These are phyloP conservation scores for Lateolabrax maculatus DNA, from an alignment of 2,797 vertebrate species.

Conservation along the genomic window DNA sequence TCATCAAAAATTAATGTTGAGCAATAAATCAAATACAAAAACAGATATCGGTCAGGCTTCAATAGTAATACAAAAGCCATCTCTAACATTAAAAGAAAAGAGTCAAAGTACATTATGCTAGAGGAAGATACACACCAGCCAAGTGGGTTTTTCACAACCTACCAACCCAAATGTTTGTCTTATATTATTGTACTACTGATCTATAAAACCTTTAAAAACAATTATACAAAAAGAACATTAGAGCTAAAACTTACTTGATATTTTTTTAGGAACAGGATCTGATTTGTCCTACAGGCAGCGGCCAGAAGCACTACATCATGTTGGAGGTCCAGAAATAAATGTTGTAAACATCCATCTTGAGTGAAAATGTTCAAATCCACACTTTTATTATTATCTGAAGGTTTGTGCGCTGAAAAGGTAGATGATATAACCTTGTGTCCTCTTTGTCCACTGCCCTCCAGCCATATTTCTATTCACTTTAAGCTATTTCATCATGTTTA, in stretches of 20 bases:
- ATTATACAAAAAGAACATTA: no score
- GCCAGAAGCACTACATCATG: conserved; percentile 1
- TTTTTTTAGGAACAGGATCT: not conserved
- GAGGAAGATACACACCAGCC: not conserved
- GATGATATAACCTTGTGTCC: conserved; percentile 48
- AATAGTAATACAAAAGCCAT: not conserved
- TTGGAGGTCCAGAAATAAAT: conserved; percentile 6
- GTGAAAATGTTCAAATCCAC: conserved; percentile 6
- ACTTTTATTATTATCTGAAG: not conserved
- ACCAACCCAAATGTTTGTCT: not conserved
- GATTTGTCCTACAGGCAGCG: not conserved
- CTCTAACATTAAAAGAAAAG: not conserved
- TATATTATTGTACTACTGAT: not conserved
- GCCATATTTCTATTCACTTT: conserved; percentile 50
- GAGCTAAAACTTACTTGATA: not conserved
- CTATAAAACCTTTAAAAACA: not conserved
- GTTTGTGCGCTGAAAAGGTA: conserved; percentile 38
- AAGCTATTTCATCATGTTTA: conserved; percentile 67
- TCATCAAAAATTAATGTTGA: not conserved
- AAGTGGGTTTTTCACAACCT: not conserved
- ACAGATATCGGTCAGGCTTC: not conserved
- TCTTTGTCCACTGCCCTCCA: conserved; percentile 52
- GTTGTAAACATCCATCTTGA: not conserved
- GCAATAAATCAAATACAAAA: not conserved
- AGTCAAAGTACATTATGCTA: not conserved